Base-by-base conservation (phyloP, 2,888 invertebrate genomes). In the Patella caerulea region DNA sequence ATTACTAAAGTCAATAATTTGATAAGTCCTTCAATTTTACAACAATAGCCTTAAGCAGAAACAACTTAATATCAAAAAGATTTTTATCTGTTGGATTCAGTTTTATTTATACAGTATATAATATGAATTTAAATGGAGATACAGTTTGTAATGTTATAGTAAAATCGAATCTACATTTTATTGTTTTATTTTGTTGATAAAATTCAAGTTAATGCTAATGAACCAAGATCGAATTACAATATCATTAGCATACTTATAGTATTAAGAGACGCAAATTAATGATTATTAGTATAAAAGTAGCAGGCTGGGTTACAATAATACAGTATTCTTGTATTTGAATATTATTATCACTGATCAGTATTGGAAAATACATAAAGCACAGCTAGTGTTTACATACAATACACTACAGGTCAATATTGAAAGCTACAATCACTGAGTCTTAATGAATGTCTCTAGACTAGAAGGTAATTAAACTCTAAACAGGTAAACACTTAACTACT, bases 1-100 rank as follows among this genome's bases (percentile, higher is more conserved):
- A 65, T 65, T 65, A 65, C 65, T 65, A 65, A 65, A 65, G 65
- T 24, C 65, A 65, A 65, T 65, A 65, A 65, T 65, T 65, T 65
- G 65, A 65, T 65, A 65, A 65, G 65, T 65, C 65, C 65, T 65
- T 65, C 19, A 65, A 65, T 24, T 65, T 65, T 24, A 65, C 65
- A 65, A 65, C 24, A 65, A 65, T 65, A 65, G 65, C 65, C 65
- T 65, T 19, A 11, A 65, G 65, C 19, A 24, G 59, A 59, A 59
- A 19, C 17, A 59, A 45, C 45, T 45, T 9, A 45, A 45, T 45
- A 45, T 45, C 45, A 45, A 45, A 45, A 45, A 45, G 45, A 45
- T 45, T 45, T 24, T 45, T 45, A 45, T 45, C 45, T 0, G 0
- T 45, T 5, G 45, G 45, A 45, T 45, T 1, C 45, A 45, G 45